Base-by-base conservation (phyloP, 2,888 invertebrate genomes). In the Patella caerulea region DNA sequence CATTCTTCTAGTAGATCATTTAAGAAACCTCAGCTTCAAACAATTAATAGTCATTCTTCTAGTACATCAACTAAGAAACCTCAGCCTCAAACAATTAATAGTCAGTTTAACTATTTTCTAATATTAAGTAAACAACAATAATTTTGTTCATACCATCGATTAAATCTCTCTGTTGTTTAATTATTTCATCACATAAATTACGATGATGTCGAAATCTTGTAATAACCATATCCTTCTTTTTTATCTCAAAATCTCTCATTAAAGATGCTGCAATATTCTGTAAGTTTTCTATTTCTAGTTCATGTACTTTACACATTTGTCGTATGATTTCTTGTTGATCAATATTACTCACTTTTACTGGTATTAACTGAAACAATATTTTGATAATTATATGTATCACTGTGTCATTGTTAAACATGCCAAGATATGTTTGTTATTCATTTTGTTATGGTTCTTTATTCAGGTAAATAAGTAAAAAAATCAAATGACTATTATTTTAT, bases 261-360 rank as follows among this genome's bases (percentile, higher is more conserved):
- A 97, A 93, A 56, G 96, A 93, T 89, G 96, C 96, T 3, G 97
- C 96, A 92, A 97, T 97, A 86, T 97, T 93, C 86, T 97, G 97
- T 54, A 92, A 88, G 80, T 92, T 98, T 91, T 97, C 97, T 0
- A 98, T 97, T 92, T 98, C 98, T 77, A 98, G 93, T 92, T 97
- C 96, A 90, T 98, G 98, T 65, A 98, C 97, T 84, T 96, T 94
- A 88, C 97, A 96, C 91, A 98, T 95, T 73, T 98, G 93, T 34
- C 96, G 95, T 79, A 97, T 92, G 77, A 98, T 94, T 90, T 98
- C 98, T 70, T 96, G 94, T 92, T 98, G 98, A 83, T 98, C 97
- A 75, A 96, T 96, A 81, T 96, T 96, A 88, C 95, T 96, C 76
- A 97, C 94, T 76, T 95, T 94, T 75, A 95, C 95, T 4, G 97